These are phyloP conservation scores for Heliconius charithonia DNA, from an alignment of 2,888 invertebrate genomes.

Conservation along the genomic window DNA sequence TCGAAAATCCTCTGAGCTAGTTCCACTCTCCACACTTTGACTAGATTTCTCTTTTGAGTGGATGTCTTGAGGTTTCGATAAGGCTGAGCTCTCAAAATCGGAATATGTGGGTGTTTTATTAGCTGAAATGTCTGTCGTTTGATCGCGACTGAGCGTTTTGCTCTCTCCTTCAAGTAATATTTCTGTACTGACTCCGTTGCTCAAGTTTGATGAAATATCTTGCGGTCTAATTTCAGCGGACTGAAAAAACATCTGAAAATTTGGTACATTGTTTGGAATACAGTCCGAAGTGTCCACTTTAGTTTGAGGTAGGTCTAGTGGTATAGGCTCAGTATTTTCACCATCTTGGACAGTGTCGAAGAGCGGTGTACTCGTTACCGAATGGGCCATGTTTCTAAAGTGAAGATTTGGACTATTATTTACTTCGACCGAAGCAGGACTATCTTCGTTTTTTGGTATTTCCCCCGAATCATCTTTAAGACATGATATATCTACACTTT, in stretches of 20 bases:
- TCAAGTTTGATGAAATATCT: conserved; percentile 58
- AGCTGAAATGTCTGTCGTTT: conserved; percentile 57
- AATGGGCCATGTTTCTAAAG: conserved; percentile 64
- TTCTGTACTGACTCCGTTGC: conserved; percentile 54
- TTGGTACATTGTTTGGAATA: conserved; percentile 52
- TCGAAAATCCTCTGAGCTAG: conserved; percentile 68
- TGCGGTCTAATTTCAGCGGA: conserved; percentile 71
- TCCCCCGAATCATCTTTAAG: conserved; percentile 62
- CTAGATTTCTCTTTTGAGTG: conserved; percentile 60
- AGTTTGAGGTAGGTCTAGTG: conserved; percentile 57
- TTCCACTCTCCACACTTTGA: conserved; percentile 62
- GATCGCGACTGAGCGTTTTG: conserved; percentile 56
- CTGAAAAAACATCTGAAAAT: conserved; percentile 64
- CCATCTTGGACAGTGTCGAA: conserved; percentile 49
- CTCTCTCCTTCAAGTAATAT: conserved; percentile 60
- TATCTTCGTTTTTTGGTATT: conserved; percentile 53
- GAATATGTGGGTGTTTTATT: conserved; percentile 62
- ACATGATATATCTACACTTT: conserved; percentile 73
- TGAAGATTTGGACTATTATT: conserved; percentile 62
- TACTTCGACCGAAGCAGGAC: conserved; percentile 49
- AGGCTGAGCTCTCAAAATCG: conserved; percentile 68
- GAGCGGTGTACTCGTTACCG: conserved; percentile 74
- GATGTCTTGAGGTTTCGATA: conserved; percentile 65
- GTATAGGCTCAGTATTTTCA: conserved; percentile 56
- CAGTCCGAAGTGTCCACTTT: conserved; percentile 52